Evolutionary conservation across 2,888 invertebrate species (phyloP), one percentile per base, ranked within the genome.

Genomic region (Limnephilus lunatus): DNA sequence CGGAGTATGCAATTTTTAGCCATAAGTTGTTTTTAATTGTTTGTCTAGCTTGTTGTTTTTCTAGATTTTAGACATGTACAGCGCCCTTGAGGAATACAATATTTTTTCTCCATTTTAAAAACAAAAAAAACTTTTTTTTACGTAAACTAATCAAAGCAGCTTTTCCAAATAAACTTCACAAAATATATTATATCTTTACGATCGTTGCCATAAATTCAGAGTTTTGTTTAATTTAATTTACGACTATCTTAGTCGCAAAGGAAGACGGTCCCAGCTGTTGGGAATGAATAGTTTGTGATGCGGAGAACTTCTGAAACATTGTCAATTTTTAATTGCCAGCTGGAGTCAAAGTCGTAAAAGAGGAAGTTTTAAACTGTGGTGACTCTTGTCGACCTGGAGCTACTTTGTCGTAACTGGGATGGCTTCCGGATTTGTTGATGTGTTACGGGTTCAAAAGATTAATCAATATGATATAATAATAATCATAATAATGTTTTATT

Each of bases 261-360:
- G 31, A 25, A 82, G 82, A 15, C 31, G 82, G 82, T 30, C 82
- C 30, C 82, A 82, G 30, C 82, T 82, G 82, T 32, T 82, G 31
- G 30, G 32, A 82, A 82, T 31, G 30, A 82, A 82, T 82, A 82
- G 82, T 82, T 14, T 12, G 30, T 82, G 82, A 32, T 31, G 82
- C 32, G 53, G 53, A n/a, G 12, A 82, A 82, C 82, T 82, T 82
- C 82, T 31, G 82, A 82, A 82, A 82, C 82, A 19, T 82, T 82
- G 82, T 31, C 82, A 82, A 82, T 82, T 82, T 82, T 82, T 82
- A 82, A 82, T 82, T 82, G 82, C 82, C 82, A 31, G 31, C 15
- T 30, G 30, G 9, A 32, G 44, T 44, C 1, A 31, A 82, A 31
- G 82, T 82, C 82, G 82, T 82, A 31, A 82, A 82, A 19, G 9